Base-by-base conservation (phyloP, 2,113 vertebrate genomes). In the Carettochelys insculpta region DNA sequence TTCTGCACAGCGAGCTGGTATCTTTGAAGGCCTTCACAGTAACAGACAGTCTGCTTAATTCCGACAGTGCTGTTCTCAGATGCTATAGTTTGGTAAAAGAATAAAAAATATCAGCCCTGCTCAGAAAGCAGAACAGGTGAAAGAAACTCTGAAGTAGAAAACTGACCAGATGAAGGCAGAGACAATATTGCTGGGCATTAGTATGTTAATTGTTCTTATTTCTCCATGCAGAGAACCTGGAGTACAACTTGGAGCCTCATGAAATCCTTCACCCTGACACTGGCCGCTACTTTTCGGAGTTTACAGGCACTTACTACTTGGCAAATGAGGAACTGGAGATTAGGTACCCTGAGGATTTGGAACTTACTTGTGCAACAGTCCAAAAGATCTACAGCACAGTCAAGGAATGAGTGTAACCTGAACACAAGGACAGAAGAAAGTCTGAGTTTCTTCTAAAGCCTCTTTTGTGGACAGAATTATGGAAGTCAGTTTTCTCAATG, bases 191-290 rank as follows among this genome's bases (percentile, higher is more conserved):
- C 56, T 43, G 54, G 54, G 84, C 34, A 24, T 48, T 81, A 9
- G 1, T 4, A 20, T 24, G 71, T 2, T 65, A 11, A 86, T 34
- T 17, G 17, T 1, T 84, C 87, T 61, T 93, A 80, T 82, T 53
- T 89, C 43, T 85, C 76, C 90, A 86, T 19, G 5, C 98, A 99
- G 99, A 99, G 95, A 99, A 99, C 97, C 97, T 99, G 97, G 99
- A 99, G 80, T 98, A 98, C 50, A 99, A 99, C 76, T 97, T 98
- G 0, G 98, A 98, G 83, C 99, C 99, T 2, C 97, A 98, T 92
- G 99, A 99, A 97, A 99, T 99, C 92, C 98, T 98, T 7, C 99
- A 99, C 97, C 98, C 98, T 0, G 99, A 99, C 85, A 98, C 99
- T 1, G 99, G 98, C 4, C 99, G 99, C 90, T 99, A 99, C 87